Evolutionary conservation across 2,113 vertebrate species (phyloP).

Genomic region (Cinclus mexicanus): DNA sequence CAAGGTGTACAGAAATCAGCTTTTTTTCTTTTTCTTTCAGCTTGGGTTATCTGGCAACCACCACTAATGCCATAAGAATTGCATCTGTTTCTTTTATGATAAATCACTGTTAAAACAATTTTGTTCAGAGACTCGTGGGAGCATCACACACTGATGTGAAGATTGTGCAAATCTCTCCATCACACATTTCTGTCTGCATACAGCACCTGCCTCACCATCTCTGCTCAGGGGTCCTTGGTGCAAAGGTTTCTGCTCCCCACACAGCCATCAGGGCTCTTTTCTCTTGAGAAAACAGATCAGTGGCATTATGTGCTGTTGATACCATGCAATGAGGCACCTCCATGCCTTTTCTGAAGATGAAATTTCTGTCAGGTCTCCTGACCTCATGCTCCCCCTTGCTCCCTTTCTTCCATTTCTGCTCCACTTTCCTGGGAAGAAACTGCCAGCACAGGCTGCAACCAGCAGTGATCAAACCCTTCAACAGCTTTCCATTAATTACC

Average conservation of each 20-base stretch:
- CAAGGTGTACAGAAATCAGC: not conserved
- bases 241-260: not conserved
- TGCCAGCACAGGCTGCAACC: not conserved
- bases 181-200: not conserved
- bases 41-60: not conserved
- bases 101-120: not conserved
- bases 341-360: not conserved
- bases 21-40: not conserved
- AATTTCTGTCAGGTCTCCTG: not conserved
- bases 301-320: not conserved
- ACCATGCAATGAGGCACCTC: not conserved
- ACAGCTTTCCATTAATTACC: not conserved
- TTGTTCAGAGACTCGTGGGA: not conserved
- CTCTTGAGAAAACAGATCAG: not conserved
- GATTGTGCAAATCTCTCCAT: not conserved
- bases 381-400: not conserved
- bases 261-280: not conserved
- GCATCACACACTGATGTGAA: fast-evolving
- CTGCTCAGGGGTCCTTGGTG: not conserved
- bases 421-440: not conserved
- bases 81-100: not conserved
- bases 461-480: not conserved
- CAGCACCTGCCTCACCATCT: not conserved
- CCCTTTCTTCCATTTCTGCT: not conserved
- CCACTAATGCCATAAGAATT: not conserved